Base-by-base conservation (phyloP, 2,888 invertebrate species). In the Germaria angustata region DNA sequence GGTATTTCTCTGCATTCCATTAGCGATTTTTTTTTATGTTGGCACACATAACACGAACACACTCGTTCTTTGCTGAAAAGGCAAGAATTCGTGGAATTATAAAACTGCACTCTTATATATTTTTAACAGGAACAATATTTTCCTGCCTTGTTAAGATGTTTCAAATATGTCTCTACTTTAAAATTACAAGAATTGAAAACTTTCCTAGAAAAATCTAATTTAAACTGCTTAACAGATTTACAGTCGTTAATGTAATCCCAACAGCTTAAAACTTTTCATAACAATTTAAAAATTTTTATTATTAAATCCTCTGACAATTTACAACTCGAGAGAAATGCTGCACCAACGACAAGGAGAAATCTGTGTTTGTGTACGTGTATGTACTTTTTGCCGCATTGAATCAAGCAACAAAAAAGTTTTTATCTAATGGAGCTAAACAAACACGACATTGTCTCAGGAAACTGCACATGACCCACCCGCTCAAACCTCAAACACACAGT, bases 381-480 rank as follows among this genome's bases (percentile, higher is more conserved):
- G 13, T 6, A 11, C 15, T 32, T 49, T 15, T 44, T 44, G 61
- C 44, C 53, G 53, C 53, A 69, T 36, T 49, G 41, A 51, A 53
- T 53, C 32, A 55, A 55, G 24, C 44, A 41, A 7, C 8, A 32
- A 53, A 44, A 44, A 73, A 36, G 9, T 17, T 51, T 44, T 59
- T 53, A 77, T 53, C 77, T 53, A 77, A 59, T 68, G 20, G 11
- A 53, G 77, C 24, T 68, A 65, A 55, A 13, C 20, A 66, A 61
- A 65, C 41, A 46, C 28, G 76, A 24, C 15, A 51, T 41, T 46
- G 34, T 44, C n/a, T 32, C 15, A 24, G 20, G 22, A 34, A 46
- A 69, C 34, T 53, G 22, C 44, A 65, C n/a, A 79, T 22, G n/a
- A 71, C 36, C 55, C 46, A 39, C 46, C 32, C 22, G 28, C 34